Base-by-base conservation (phyloP, 2,113 vertebrate genomes). In the Ginglymostoma cirratum region DNA sequence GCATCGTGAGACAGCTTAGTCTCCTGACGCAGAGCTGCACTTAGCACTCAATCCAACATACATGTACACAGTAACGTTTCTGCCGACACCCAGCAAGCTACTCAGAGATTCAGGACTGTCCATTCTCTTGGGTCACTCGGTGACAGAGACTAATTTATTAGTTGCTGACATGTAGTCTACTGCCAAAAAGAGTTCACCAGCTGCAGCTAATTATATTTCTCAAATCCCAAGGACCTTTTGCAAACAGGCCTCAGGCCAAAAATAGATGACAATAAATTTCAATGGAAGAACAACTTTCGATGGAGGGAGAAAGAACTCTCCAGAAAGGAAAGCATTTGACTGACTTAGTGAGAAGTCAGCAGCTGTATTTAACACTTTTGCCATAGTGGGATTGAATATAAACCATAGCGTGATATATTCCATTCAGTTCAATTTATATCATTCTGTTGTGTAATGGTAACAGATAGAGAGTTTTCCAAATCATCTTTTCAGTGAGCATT, bases 1-100 rank as follows among this genome's bases (percentile, higher is more conserved):
- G 95, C 96, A 85, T 93, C 42, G 10, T 42, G 92, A 96, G 97
- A 97, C 96, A 96, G 96, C 93, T 34, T 66, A 66, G 67, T 66
- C 23, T 69, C 96, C 95, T 97, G 96, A 97, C 96, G 94, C 97
- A 97, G 96, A 96, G 55, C 96, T 95, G 86, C 96, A 96, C 96
- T 97, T 96, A 65, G 83, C 96, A 96, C 96, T 76, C 69, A 10
- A 15, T 87, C 95, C 96, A 96, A 96, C 69, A 93, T 14, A n/a
- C 66, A 34, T 85, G 6, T 65, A 76, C 78, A 85, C n/a, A 52
- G 45, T 96, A 96, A 83, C 94, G 72, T 96, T 72, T 96, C 38
- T 48, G 42, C 94, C 61, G 48, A 76, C 94, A 78, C 19, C 48
- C 94, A 67, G n/a, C 70, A 34, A 27, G 95, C 93, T 76, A 96